A percentile compares a stretch with the other conserved stretches of the same genome.
phyloP scores from a whole-genome alignment of 2,888 invertebrate species.

The Drepanosiphum platanoidis region DNA sequence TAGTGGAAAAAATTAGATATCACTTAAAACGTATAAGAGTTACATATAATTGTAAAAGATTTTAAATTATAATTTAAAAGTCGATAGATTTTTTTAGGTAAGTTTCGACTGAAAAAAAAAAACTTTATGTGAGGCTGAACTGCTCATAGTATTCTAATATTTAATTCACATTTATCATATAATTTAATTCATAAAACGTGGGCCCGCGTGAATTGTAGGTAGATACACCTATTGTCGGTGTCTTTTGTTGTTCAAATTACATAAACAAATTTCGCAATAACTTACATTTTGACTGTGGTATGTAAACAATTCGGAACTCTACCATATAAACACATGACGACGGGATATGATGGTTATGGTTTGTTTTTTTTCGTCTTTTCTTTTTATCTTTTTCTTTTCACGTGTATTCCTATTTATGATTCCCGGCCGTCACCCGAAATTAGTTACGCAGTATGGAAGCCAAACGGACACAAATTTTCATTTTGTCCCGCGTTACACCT shows the following conservation, averaged over 20 bases:
- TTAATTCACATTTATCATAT: too few relatives aligned
- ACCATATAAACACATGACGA: slow-evolving; percentile 1
- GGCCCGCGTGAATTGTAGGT: not conserved
- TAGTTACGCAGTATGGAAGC: slow-evolving; percentile 62
- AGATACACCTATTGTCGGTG: not conserved
- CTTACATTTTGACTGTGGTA: slow-evolving; percentile 36
- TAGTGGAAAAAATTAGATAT: too few relatives aligned
- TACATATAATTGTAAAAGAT: too few relatives aligned
- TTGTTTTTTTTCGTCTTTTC: slow-evolving; percentile 39
- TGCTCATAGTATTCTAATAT: too few relatives aligned
- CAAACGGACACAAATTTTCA: slow-evolving; percentile 52
- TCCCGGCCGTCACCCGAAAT: slow-evolving; percentile 52
- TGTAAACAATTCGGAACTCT: slow-evolving; percentile 44
- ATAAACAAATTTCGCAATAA: slow-evolving; percentile 40
- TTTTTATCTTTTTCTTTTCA: slow-evolving; percentile 51
- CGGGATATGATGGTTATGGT: slow-evolving; percentile 38
- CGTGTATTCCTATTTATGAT: slow-evolving; percentile 47
- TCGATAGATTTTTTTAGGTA: too few relatives aligned
- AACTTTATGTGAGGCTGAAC: too few relatives aligned
- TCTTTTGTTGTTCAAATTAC: slow-evolving; percentile 20
- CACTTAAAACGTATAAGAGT: too few relatives aligned
- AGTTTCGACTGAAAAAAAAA: too few relatives aligned
- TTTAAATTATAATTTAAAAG: too few relatives aligned
- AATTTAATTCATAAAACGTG: slow-evolving; percentile 22
- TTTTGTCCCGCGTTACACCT: slow-evolving; percentile 60